Evolutionary conservation across 2,888 invertebrate genomes (phyloP), one percentile per base, ranked within the genome.

Genomic region (Agrochola macilenta): DNA sequence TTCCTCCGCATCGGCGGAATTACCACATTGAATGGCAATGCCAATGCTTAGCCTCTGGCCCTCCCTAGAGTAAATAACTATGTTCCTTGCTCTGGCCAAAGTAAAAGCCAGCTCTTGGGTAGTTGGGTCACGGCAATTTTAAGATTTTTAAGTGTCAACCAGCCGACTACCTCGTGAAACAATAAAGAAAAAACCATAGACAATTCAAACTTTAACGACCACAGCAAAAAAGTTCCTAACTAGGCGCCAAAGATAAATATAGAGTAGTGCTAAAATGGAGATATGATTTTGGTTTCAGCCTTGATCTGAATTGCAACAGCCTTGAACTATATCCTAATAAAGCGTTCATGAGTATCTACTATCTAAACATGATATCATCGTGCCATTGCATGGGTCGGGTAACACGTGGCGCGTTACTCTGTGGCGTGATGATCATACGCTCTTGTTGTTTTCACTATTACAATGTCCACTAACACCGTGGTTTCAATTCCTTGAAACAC

Each of bases 251-350:
- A 57, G 57, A 63, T 63, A 63, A 68, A 75, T 52, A 69, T 52
- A 74, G 69, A 82, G 12, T 26, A 52, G 54, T 39, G 54, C 61
- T 69, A 68, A 81, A 70, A 78, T 20, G 39, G 68, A 26, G 43
- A 69, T 75, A 65, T 46, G 61, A 57, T 69, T 72, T 74, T 63
- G 75, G n/a, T 72, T 68, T 52, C 74, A 83, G 73, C 86, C 81
- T 88, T 86, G 89, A 81, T 89, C 88, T 69, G 68, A 79, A 82
- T 88, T 76, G 60, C 64, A 57, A 46, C 64, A 81, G 46, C 88
- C 88, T 88, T 88, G 88, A 86, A 89, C 86, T 73, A 81, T 73
- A 83, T 88, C 69, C 81, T 82, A 79, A 82, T 79, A 82, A 87
- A 78, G 76, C 69, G 77, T 68, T 75, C 79, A 79, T 81, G 76